Evolutionary conservation across 2,888 invertebrate genomes (phyloP).

Genomic region (Xylocampa areola): DNA sequence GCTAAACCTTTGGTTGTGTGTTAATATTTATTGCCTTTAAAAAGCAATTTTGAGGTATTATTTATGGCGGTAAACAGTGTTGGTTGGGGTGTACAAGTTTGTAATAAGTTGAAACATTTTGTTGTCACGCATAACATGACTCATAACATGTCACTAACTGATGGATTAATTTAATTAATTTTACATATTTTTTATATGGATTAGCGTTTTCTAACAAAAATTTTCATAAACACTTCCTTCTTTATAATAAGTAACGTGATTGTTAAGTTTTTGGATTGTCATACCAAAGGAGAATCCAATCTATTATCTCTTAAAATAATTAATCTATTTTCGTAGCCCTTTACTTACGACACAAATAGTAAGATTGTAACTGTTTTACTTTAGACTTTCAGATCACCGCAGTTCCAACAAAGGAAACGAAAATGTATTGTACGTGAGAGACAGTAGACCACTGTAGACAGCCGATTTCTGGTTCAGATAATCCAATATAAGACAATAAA

Average conservation of each 20-base stretch:
- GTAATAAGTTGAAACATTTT: conserved; percentile 30
- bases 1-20: conserved; percentile 4
- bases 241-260: too few relatives aligned
- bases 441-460: conserved; percentile 43
- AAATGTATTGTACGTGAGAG: conserved; percentile 26
- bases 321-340: too few relatives aligned
- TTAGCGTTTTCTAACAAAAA: too few relatives aligned
- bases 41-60: conserved; percentile 16
- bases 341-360: too few relatives aligned
- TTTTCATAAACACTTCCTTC: too few relatives aligned
- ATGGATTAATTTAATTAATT: conserved; percentile 44
- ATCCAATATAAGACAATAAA: conserved; percentile 62
- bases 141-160: conserved; percentile 33
- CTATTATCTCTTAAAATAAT: too few relatives aligned
- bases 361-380: too few relatives aligned
- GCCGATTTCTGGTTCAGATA: conserved; percentile 54
- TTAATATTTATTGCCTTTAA: conserved; percentile 23
- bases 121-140: conserved; percentile 28
- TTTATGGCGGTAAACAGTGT: conserved; percentile 24
- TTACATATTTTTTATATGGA: conserved; percentile 25
- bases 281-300: too few relatives aligned
- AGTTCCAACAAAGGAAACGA: conserved; percentile 20
- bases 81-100: conserved; percentile 24
- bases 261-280: too few relatives aligned
- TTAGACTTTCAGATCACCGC: too few relatives aligned